phyloP scores from a whole-genome alignment of 1,140 invertebrate genomes.

The Drosophila ohnishii region DNA sequence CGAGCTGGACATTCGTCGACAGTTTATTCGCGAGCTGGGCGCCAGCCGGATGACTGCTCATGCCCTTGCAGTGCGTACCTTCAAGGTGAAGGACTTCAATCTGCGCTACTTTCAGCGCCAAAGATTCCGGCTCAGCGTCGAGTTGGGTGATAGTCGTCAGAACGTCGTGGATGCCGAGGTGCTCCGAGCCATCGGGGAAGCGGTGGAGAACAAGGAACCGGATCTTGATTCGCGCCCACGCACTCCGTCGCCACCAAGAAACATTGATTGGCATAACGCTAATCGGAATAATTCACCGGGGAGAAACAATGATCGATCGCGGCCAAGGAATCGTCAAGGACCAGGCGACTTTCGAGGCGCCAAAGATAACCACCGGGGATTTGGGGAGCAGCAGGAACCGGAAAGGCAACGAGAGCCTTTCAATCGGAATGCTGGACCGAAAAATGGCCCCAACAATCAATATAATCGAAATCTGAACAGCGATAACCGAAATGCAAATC shows the following conservation, averaged over 20 bases:
- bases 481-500: neutral
- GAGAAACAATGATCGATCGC: slow-evolving; percentile 15
- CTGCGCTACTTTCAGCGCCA: slow-evolving; percentile 40
- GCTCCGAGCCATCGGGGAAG: slow-evolving; percentile 16
- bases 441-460: neutral
- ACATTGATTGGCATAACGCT: slow-evolving; percentile 57
- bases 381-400: neutral
- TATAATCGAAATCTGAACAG: neutral
- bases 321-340: slow-evolving; percentile 1
- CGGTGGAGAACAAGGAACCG: slow-evolving; percentile 14
- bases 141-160: slow-evolving; percentile 43
- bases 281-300: neutral
- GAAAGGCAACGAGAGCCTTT: neutral
- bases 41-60: slow-evolving; percentile 43
- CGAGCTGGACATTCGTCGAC: slow-evolving; percentile 38
- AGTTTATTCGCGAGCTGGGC: slow-evolving; percentile 48
- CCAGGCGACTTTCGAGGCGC: neutral
- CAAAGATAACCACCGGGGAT: neutral
- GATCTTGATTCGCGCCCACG: slow-evolving; percentile 5
- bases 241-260: slow-evolving; percentile 47
- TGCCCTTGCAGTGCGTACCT: slow-evolving; percentile 28
- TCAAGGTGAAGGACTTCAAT: slow-evolving; percentile 45
- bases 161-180: slow-evolving; percentile 35
- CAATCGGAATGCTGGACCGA: neutral
- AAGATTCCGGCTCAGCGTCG: slow-evolving; percentile 31